These are phyloP conservation scores for Smittia aterrima DNA, from an alignment of 2,888 invertebrate species.

Conservation along the genomic window DNA sequence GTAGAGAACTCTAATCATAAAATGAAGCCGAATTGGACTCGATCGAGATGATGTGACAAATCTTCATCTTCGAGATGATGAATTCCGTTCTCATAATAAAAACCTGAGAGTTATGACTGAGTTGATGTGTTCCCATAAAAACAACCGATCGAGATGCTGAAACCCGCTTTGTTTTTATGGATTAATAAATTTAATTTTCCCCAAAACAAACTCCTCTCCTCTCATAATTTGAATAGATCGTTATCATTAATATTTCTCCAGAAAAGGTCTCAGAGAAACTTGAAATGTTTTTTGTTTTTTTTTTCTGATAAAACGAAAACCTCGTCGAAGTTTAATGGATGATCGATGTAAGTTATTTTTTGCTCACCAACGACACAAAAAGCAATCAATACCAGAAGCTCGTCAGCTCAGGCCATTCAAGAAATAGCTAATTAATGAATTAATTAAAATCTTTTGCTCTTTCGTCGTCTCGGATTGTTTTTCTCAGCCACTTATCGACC, in stretches of 20 bases:
- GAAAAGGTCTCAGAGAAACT: too few relatives aligned
- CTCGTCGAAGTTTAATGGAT: background rate
- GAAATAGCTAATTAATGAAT: slow-evolving; percentile 33
- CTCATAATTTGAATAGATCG: slow-evolving; percentile 35
- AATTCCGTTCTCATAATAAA: slow-evolving; percentile 1
- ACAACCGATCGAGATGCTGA: background rate
- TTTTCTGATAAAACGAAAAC: too few relatives aligned
- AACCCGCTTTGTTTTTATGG: slow-evolving; percentile 40
- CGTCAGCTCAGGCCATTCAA: slow-evolving; percentile 15
- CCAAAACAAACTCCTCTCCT: background rate
- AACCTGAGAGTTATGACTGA: slow-evolving; percentile 24
- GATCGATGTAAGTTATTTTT: background rate
- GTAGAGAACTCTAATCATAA: too few relatives aligned
- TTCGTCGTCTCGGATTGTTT: background rate
- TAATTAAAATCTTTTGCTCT: slow-evolving; percentile 16
- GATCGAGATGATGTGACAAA: background rate
- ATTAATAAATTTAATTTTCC: slow-evolving; percentile 27
- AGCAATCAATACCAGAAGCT: slow-evolving; percentile 30
- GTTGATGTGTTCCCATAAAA: slow-evolving; percentile 29
- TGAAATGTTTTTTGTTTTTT: too few relatives aligned
- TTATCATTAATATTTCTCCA: slow-evolving; percentile 14
- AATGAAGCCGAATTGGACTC: too few relatives aligned
- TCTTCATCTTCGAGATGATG: slow-evolving; percentile 11
- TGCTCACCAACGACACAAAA: background rate
- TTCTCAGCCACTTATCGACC: background rate